Percentiles rank a stretch among this genome's conserved stretches.
phyloP scores from a whole-genome alignment of 2,797 vertebrate species.

The Diplodus puntazzo region DNA sequence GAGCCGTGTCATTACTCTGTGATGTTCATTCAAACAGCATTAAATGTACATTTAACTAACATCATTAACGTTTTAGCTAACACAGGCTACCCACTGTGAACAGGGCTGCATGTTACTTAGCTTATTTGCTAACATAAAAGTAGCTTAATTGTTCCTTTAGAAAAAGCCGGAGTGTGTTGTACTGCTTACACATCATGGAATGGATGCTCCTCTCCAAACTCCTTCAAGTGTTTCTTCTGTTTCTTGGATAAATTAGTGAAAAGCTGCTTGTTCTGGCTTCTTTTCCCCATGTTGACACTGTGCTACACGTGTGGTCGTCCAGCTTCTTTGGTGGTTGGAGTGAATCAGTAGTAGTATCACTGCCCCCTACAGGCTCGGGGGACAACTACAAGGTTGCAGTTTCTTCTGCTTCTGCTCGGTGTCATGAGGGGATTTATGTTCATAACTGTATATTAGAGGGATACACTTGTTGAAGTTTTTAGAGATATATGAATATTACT shows the following conservation, averaged over 20 bases:
- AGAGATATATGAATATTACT: not conserved
- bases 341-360: fast-evolving
- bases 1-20: not conserved
- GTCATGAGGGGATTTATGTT: not conserved
- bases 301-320: conserved; percentile 45
- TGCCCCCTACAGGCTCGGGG: conserved; percentile 45
- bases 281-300: conserved; percentile 90
- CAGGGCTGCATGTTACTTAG: conserved; percentile 1
- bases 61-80: conserved; percentile 7
- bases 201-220: conserved; percentile 96
- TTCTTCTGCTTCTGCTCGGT: too few relatives aligned
- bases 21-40: not conserved
- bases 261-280: conserved; percentile 76
- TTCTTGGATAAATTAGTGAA: conserved; percentile 89
- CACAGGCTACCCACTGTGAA: not conserved
- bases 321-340: not conserved
- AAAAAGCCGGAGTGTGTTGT: fast-evolving
- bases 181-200: conserved; percentile 89
- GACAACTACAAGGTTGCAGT: conserved; percentile 9
- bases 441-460: not conserved
- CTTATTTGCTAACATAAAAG: conserved; percentile 33
- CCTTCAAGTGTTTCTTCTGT: conserved; percentile 93
- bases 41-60: too few relatives aligned
- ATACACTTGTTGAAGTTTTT: not conserved
- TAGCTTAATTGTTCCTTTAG: not conserved